Evolutionary conservation across 2,797 vertebrate genomes (phyloP), one percentile per base, ranked within the genome.

Genomic region (Danionella dracula): DNA sequence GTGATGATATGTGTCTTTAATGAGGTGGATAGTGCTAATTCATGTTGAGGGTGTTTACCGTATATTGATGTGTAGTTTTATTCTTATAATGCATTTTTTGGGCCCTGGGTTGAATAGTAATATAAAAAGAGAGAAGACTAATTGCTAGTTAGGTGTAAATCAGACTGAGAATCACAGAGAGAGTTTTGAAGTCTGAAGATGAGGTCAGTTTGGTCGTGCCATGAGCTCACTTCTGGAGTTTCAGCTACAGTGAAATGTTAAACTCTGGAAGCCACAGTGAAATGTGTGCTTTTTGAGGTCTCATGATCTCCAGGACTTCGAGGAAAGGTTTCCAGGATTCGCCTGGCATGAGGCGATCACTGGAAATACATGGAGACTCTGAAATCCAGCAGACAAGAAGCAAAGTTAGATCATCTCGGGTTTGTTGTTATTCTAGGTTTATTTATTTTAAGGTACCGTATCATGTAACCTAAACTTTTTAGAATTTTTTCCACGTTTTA

Each of bases 201-300:
- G 49, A 54, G 61, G 38, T 42, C n/a, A 17, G 60, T 23, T 54
- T 12, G 23, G 61, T 53, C 11, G 5, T 12, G 16, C 15, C 31
- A 17, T 65, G 29, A 34, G 17, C n/a, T 20, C 2, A 8, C 27
- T 17, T 37, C 11, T 19, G 27, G 45, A 49, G 34, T 49, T 64
- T 21, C 27, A 23, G 61, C 4, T 45, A 4, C 49, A 53, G 61
- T 54, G 49, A 35, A 19, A 62, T 53, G 29, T 16, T 64, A 31
- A 64, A 35, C 27, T 53, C 37, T 44, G 61, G 49, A 45, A 27
- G 50, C 41, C 62, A 46, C 31, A 37, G 19, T 13, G 23, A 45
- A 27, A 45, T 13, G 10, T 19, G 40, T 6, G 20, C 11, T 7
- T 20, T 16, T 16, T 44, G 15, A 48, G 41, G 58, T 37, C 3